Percentiles rank a stretch among this genome's conserved stretches.
phyloP scores from a whole-genome alignment of 2,113 vertebrate genomes.

The Azemiops feae region DNA sequence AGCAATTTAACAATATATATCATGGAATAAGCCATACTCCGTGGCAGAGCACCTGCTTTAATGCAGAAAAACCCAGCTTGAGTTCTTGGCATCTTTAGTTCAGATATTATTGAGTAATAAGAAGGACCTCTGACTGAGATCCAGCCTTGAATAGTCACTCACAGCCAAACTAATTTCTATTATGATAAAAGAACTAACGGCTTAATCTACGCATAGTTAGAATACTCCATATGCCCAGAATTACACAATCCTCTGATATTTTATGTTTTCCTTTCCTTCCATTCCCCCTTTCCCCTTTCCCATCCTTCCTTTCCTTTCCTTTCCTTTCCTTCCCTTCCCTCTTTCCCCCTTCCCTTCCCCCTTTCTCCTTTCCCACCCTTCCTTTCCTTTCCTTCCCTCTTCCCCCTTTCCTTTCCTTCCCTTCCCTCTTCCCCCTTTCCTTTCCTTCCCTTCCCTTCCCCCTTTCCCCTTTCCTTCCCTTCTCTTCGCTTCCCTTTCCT shows the following conservation, averaged over 20 bases:
- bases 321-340: too few relatives aligned
- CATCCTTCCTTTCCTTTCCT: too few relatives aligned
- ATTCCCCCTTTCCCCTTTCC: too few relatives aligned
- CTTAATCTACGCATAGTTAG: background rate
- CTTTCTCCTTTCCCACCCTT: too few relatives aligned
- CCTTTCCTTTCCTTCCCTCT: too few relatives aligned
- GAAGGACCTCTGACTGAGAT: background rate
- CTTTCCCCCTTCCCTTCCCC: too few relatives aligned
- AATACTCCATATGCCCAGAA: background rate
- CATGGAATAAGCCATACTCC: background rate
- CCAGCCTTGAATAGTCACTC: background rate
- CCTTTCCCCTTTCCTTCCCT: too few relatives aligned
- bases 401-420: too few relatives aligned
- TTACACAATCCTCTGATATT: background rate
- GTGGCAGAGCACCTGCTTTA: background rate
- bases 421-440: too few relatives aligned
- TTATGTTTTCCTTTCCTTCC: background rate
- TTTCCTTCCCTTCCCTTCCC: too few relatives aligned
- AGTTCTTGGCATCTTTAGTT: background rate
- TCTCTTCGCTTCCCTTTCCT: too few relatives aligned
- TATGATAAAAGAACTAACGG: background rate
- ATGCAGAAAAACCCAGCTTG: background rate
- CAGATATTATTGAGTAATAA: background rate
- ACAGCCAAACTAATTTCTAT: background rate
- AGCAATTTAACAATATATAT: slow-evolving; percentile 16